Evolutionary conservation across 2,113 vertebrate species (phyloP).

Genomic region (Rhea americana): DNA sequence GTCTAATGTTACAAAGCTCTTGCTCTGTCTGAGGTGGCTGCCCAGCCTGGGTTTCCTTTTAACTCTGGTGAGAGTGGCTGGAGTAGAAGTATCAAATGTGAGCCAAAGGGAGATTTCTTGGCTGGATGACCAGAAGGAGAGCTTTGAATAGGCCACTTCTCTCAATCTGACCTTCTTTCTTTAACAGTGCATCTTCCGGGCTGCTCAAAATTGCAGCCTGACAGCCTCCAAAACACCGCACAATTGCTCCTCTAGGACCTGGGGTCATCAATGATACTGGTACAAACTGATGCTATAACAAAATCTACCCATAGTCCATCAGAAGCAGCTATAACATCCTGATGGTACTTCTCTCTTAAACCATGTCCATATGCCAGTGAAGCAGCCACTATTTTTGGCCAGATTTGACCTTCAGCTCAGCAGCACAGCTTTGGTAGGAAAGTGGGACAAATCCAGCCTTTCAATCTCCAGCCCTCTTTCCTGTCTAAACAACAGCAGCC

Average conservation of each 20-base stretch:
- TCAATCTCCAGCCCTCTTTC: background rate
- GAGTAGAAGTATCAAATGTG: background rate
- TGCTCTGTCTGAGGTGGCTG: background rate
- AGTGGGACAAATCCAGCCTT: background rate
- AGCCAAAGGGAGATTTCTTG: background rate
- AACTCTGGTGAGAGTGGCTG: background rate
- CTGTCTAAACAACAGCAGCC: background rate
- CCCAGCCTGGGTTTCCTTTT: background rate
- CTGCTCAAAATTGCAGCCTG: background rate
- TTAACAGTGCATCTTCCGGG: background rate
- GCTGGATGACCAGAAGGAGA: background rate
- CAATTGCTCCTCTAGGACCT: background rate
- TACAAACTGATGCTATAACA: background rate
- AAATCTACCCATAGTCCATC: background rate
- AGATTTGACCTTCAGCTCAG: background rate
- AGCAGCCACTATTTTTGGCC: background rate
- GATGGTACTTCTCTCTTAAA: background rate
- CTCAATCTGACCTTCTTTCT: background rate
- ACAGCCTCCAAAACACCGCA: rapidly evolving
- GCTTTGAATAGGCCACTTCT: rapidly evolving
- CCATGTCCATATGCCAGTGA: rapidly evolving
- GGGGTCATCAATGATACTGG: rapidly evolving
- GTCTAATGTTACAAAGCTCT: background rate
- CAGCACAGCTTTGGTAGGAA: background rate
- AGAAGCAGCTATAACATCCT: background rate